phyloP scores from a whole-genome alignment of 2,888 invertebrate species.

The Xestoiulus laeticollis region DNA sequence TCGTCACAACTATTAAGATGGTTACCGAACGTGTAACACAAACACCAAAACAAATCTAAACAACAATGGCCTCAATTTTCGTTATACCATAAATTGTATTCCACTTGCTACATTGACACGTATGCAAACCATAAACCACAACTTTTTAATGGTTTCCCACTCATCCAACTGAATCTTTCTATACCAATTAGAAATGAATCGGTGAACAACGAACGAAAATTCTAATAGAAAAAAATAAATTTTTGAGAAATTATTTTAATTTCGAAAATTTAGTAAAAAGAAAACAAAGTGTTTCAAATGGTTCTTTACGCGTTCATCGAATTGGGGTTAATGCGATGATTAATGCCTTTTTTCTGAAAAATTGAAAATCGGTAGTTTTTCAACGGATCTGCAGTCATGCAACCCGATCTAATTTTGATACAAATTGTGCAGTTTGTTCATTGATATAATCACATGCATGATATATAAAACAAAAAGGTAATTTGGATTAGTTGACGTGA shows the following conservation, averaged over 20 bases:
- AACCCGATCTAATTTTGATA: background rate
- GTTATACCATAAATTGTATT: background rate
- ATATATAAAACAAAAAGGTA: background rate
- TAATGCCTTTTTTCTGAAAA: background rate
- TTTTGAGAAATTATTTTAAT: constrained; percentile 4
- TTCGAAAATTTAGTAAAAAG: background rate
- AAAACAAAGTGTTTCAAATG: background rate
- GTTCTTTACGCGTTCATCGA: background rate
- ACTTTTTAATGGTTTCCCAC: constrained; percentile 13
- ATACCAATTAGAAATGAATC: constrained; percentile 9
- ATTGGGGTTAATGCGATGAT: constrained; percentile 30
- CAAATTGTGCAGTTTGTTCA: constrained; percentile 13
- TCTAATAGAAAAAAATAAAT: background rate
- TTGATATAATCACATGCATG: background rate
- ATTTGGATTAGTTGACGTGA: background rate
- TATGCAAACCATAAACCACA: constrained; percentile 13
- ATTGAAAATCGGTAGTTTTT: background rate
- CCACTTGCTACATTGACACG: background rate
- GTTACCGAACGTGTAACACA: background rate
- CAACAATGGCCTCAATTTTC: constrained; percentile 39
- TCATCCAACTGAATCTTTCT: constrained; percentile 39
- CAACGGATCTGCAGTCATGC: background rate
- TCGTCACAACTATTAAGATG: background rate
- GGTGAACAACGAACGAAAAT: background rate
- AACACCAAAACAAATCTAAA: background rate